phyloP scores from a whole-genome alignment of 2,113 vertebrate genomes.

The Poicephalus gulielmi region DNA sequence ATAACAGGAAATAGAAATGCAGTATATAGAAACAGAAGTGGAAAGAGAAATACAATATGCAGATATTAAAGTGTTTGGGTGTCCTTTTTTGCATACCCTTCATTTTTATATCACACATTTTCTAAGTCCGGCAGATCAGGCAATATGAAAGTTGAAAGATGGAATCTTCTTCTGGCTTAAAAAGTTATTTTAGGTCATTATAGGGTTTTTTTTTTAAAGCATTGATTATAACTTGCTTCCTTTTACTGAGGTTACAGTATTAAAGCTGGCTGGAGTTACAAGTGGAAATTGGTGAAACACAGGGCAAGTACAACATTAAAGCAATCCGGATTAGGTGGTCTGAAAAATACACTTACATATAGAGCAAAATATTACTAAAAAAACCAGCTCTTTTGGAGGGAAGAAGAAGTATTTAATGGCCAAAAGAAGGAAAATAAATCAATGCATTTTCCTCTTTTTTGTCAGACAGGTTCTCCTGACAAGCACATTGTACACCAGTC shows the following conservation, averaged over 20 bases:
- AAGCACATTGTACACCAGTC: neutral
- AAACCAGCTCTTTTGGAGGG: neutral
- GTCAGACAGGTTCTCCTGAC: neutral
- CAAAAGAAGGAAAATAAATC: neutral
- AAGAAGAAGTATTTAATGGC: neutral
- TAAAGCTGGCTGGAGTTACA: neutral
- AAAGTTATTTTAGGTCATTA: neutral
- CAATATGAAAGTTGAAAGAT: neutral
- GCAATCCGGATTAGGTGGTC: neutral
- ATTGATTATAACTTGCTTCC: neutral
- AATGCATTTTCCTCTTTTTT: neutral
- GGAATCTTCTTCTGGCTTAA: neutral
- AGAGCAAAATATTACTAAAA: neutral
- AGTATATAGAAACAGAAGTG: neutral
- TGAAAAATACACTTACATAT: neutral
- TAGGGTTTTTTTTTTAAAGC: neutral
- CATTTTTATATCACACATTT: neutral
- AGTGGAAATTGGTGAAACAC: neutral
- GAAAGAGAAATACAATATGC: neutral
- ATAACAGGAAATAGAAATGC: neutral
- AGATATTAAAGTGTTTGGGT: neutral
- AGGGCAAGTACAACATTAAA: neutral
- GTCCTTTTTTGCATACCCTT: neutral
- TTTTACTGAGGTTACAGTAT: neutral
- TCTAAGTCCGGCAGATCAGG: neutral